Percentiles rank a stretch among this genome's conserved stretches.
Evolutionary conservation across 1,140 invertebrate genomes (phyloP).

Genomic region (Orchestia grillus): DNA sequence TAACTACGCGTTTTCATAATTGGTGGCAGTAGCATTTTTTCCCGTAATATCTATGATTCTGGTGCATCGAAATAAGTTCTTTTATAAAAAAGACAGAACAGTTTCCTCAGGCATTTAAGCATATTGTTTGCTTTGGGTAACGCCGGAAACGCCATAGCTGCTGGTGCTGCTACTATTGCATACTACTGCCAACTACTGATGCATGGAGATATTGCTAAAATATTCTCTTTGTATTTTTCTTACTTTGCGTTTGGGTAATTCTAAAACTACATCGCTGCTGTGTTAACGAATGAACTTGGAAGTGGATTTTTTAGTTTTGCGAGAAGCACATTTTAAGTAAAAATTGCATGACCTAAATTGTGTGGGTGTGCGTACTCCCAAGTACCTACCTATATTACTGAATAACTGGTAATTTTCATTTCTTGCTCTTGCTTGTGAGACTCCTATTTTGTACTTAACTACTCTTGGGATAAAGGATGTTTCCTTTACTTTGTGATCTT

Average conservation of each 20-base stretch:
- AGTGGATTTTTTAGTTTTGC: background rate
- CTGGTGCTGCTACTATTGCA: constrained; percentile 26
- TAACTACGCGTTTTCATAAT: background rate
- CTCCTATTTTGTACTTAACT: background rate
- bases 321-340: background rate
- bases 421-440: background rate
- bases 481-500: background rate
- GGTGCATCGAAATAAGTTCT: background rate
- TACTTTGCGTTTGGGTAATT: background rate
- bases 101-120: background rate
- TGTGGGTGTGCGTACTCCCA: too few species aligned
- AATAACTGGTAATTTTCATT: background rate
- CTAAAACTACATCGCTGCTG: background rate
- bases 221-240: background rate
- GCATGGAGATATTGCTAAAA: background rate
- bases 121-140: background rate
- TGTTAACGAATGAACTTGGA: too few species aligned
- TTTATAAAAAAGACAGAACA: background rate
- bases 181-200: background rate
- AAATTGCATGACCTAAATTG: background rate
- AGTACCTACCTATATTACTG: background rate
- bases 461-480: background rate
- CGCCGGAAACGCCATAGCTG: background rate
- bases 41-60: background rate
- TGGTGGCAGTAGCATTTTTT: background rate